Evolutionary conservation across 2,797 vertebrate genomes (phyloP), one percentile per base, ranked within the genome.

Genomic region (Threskiornis aethiopicus): DNA sequence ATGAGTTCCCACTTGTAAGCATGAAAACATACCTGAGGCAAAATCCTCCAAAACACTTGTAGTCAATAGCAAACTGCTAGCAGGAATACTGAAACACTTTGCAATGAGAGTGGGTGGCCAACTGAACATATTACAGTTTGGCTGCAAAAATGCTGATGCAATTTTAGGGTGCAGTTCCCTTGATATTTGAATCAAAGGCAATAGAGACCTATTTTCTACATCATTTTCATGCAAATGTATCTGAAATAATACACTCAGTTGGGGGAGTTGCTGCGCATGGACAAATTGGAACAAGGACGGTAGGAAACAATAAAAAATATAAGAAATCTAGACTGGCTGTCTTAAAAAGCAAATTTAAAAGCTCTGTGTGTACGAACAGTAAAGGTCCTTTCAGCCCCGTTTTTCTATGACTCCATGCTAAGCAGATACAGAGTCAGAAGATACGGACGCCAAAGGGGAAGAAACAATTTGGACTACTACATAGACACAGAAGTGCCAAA

Each of bases 131-230:
- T 93, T 92, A 93, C 51, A 92, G 67, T 92, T 93, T 71, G 78
- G 71, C 82, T 96, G 90, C 51, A 93, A 92, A 96, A 91, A 85
- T 33, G 75, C 57, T 71, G 84, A 91, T 80, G 86, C 18, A 85
- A 94, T 93, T 96, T 94, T 89, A 92, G 87, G 92, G 94, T 96
- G 72, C 81, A 67, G 16, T 91, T 92, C 64, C 67, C 92, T 86
- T 91, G 86, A 41, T 92, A 91, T 64, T 94, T 83, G 64, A 87
- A 84, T 93, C 75, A 85, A 87, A 92, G 71, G 76, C 83, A 95
- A 81, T 35, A 94, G 71, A 93, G 71, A 84, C 51, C 33, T 94
- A 93, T 94, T 93, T 92, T 89, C 81, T 51, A n/a, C 84, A 69
- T 47, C 5, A 89, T 95, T 97, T 96, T 94, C 52, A 94, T 96